These are phyloP conservation scores for Amphiprion clarkii DNA, from an alignment of 2,797 vertebrate species.

Conservation along the genomic window DNA sequence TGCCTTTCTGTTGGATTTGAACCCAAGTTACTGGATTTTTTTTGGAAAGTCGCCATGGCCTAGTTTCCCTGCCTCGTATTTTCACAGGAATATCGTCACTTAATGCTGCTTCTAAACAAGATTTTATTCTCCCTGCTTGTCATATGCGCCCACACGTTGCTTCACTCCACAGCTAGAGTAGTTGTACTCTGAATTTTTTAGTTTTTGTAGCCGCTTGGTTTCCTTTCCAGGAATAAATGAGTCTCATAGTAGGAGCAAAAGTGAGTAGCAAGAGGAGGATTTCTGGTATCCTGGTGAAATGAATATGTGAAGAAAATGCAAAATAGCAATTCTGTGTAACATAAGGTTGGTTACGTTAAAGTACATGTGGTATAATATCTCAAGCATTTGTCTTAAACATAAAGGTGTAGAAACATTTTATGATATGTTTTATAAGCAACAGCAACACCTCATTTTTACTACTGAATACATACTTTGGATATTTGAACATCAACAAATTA, in stretches of 20 bases:
- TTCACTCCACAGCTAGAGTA: constrained; percentile 3
- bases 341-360: no score
- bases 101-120: constrained; percentile 25
- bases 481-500: no score
- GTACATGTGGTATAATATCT: no score
- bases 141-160: constrained; percentile 8
- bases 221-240: constrained; percentile 12
- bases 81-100: constrained; percentile 18
- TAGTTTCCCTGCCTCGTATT: constrained; percentile 11
- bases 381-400: no score
- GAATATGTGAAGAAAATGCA: neutral
- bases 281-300: neutral
- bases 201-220: neutral
- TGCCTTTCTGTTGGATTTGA: constrained; percentile 19
- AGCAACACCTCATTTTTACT: no score
- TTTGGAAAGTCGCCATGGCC: constrained; percentile 1
- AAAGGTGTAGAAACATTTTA: no score
- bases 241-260: neutral
- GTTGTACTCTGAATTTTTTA: neutral
- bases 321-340: neutral
- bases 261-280: neutral
- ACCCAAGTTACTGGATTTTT: neutral
- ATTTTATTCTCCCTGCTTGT: neutral
- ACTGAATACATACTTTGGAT: no score
- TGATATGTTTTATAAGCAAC: no score